Evolutionary conservation across 2,888 invertebrate species (phyloP), one percentile per base, ranked within the genome.

Genomic region (Sussaba pulchella): DNA sequence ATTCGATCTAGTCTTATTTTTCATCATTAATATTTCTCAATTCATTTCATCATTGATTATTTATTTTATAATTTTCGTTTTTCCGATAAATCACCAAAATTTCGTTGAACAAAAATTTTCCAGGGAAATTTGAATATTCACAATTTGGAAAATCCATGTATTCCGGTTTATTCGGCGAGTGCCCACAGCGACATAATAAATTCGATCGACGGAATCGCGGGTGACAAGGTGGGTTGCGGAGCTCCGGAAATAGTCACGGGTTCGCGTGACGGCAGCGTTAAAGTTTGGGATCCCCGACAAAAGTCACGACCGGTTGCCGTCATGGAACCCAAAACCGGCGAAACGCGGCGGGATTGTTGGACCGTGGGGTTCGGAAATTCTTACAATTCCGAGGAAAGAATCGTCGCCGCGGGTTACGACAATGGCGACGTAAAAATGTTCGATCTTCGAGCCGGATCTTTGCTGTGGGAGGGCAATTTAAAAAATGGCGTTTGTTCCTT

Each of bases 381-480:
- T 0, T 97, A 96, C 92, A 98, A 96, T 90, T 95, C 96, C 57
- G 94, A 96, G 31, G 98, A 99, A 87, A 94, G 99, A 74, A 94
- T 96, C 73, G 95, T 99, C 0, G 96, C 96, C 26, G 97, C 98
- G 9, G 99, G 99, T 0, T 99, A 98, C 89, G 99, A 99, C 89
- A 99, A 99, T 91, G 99, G 99, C 0, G 99, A 99, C 89, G 92
- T 99, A 1, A 99, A 99, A 92, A 94, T 99, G 93, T 99, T 98
- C 91, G 98, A 99, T 91, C 93, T 99, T 26, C 94, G 96, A 78
- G 95, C 95, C 4, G 97, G 98, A 96, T 93, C 95, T 0, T 92
- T 98, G 0, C 93, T 95, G 88, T 99, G 98, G 98, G 98, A 99
- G 89, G 96, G 96, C 64, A 98, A 98, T 91, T 93, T 98, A 52